These are phyloP conservation scores for Triops cancriformis DNA, from an alignment of 1,140 invertebrate genomes.

Conservation along the genomic window DNA sequence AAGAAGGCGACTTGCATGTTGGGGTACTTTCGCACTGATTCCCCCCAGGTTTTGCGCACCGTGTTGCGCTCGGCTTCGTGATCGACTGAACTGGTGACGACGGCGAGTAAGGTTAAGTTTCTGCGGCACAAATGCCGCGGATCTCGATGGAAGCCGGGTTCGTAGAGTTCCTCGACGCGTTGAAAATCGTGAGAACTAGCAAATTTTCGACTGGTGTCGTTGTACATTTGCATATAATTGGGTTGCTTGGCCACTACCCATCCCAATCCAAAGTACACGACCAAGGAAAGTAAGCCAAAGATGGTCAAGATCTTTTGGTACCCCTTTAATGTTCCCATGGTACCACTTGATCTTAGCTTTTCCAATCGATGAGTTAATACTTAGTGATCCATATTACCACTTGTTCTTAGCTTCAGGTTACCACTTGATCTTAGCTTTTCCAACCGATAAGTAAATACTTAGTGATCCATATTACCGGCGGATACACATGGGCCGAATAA, in stretches of 20 bases:
- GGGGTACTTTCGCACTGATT: conserved; percentile 31
- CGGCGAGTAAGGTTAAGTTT: neutral
- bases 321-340: neutral
- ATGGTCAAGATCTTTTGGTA: neutral
- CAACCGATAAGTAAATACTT: no score
- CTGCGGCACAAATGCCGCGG: neutral
- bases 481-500: no score
- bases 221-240: neutral
- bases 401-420: no score
- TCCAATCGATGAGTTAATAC: no score
- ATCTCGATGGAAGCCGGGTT: neutral
- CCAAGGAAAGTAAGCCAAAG: neutral
- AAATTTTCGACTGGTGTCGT: neutral
- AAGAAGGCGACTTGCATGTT: neutral
- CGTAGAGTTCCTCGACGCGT: neutral
- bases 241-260: neutral
- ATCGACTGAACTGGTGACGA: neutral
- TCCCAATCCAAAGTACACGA: neutral
- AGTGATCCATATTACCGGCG: no score
- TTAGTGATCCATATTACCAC: no score
- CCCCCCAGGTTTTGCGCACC: conserved; percentile 59
- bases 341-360: neutral
- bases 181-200: neutral
- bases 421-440: neutral
- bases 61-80: conserved; percentile 39